Conservation (phyloP, 1,140 invertebrate species). For the Hyles euphorbiae region DNA sequence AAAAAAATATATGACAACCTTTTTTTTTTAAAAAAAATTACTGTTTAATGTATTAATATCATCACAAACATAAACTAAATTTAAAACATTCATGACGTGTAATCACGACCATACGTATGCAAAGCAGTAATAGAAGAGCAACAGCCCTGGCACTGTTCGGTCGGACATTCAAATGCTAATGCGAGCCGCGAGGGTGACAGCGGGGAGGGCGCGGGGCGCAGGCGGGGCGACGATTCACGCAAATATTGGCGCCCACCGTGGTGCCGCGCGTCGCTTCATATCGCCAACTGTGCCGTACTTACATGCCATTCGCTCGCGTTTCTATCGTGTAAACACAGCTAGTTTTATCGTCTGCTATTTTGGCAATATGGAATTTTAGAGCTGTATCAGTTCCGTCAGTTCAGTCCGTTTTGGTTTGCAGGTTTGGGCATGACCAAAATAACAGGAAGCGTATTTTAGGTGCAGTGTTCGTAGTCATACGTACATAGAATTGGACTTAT, state of each 20-base stretch:
- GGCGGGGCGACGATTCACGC: conserved; percentile 2
- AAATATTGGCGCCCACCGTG: conserved; percentile 7
- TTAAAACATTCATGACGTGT: not conserved
- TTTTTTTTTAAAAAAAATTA: no score
- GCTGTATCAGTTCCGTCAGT: not conserved
- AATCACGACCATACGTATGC: no score
- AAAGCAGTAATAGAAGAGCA: not conserved
- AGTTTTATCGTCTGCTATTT: not conserved
- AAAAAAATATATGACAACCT: no score
- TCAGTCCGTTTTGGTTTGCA: no score
- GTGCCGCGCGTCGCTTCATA: not conserved
- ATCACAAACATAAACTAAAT: not conserved
- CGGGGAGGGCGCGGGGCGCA: not conserved
- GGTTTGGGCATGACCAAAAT: no score
- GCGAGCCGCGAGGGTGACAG: not conserved
- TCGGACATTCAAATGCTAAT: conserved; percentile 19
- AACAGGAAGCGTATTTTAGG: no score
- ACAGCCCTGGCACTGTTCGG: conserved; percentile 1
- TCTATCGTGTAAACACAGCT: no score
- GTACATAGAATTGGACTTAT: no score
- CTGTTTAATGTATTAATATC: not conserved
- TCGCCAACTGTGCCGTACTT: not conserved
- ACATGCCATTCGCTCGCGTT: no score
- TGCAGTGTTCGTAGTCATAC: no score
- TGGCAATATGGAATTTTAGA: not conserved